A percentile compares a stretch with the other conserved stretches of the same genome.
These are phyloP conservation scores for Tychaedon coryphoeus DNA, from an alignment of 2,113 vertebrate genomes.

Conservation along the genomic window DNA sequence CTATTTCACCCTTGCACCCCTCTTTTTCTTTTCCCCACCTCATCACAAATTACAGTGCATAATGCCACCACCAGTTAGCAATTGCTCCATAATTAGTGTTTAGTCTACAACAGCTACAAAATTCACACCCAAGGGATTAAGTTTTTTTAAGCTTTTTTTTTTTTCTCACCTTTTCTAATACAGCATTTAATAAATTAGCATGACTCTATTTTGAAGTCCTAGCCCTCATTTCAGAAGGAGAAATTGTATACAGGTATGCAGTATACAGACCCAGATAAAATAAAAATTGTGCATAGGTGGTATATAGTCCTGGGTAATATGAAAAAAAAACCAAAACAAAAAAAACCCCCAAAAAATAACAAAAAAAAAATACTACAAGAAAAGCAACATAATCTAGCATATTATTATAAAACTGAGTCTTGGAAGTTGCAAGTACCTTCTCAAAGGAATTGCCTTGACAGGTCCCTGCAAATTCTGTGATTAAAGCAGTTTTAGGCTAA, in stretches of 20 bases:
- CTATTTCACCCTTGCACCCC: background rate
- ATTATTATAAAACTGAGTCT: background rate
- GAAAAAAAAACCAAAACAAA: too few species aligned
- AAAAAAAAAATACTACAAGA: background rate
- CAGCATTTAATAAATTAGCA: background rate
- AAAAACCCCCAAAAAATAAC: too few species aligned
- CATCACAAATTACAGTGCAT: background rate
- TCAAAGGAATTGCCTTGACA: background rate
- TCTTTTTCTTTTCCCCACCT: background rate
- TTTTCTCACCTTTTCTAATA: background rate
- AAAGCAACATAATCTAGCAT: background rate
- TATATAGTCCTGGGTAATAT: background rate
- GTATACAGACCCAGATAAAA: background rate
- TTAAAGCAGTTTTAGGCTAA: background rate
- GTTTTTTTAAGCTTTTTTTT: background rate
- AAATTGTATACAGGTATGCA: background rate
- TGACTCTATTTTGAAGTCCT: background rate
- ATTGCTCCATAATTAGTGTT: background rate
- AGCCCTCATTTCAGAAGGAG: background rate
- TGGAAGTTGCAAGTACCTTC: background rate
- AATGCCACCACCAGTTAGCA: background rate
- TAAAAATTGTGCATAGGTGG: background rate
- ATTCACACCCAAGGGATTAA: background rate
- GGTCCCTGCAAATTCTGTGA: background rate
- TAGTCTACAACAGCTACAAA: background rate